Percentiles rank a stretch among this genome's conserved stretches.
These are phyloP conservation scores for Caenorhabditis macrosperma DNA, from an alignment of 2,888 invertebrate species.

Conservation along the genomic window DNA sequence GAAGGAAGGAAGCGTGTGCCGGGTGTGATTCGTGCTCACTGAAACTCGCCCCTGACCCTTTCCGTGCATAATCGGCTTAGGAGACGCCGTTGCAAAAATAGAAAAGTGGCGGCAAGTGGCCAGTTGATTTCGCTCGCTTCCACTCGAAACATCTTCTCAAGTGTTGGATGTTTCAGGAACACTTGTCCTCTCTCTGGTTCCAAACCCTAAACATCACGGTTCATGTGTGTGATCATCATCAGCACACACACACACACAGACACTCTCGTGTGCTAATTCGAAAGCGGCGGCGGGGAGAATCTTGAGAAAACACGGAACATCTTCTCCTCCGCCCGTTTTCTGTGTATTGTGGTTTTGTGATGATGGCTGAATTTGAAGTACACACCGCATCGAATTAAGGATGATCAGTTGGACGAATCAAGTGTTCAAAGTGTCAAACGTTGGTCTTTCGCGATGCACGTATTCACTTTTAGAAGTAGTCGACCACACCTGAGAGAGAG, in stretches of 20 bases:
- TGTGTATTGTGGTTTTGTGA: constrained; percentile 45
- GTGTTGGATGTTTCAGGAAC: constrained; percentile 30
- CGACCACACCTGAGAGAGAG: constrained; percentile 3
- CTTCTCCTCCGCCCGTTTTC: background rate
- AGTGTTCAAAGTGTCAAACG: constrained; percentile 41
- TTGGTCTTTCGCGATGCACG: constrained; percentile 18
- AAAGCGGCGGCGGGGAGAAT: too few species aligned
- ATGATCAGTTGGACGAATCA: constrained; percentile 51
- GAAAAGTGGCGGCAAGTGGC: constrained; percentile 34
- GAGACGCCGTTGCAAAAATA: background rate
- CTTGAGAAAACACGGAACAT: constrained; percentile 40
- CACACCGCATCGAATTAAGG: constrained; percentile 38
- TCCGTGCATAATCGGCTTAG: background rate
- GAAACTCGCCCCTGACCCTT: too few species aligned
- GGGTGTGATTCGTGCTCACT: too few species aligned
- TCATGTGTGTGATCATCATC: background rate
- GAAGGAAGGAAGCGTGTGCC: too few species aligned
- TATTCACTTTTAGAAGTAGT: constrained; percentile 31
- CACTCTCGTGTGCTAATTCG: constrained; percentile 19
- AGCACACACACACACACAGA: background rate
- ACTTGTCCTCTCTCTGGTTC: constrained; percentile 33
- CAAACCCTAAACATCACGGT: constrained; percentile 34
- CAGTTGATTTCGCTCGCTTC: constrained; percentile 18
- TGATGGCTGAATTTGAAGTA: constrained; percentile 17
- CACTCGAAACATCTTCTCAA: constrained; percentile 44